These are phyloP conservation scores for Ondatra zibethicus DNA, from an alignment of 2,113 vertebrate genomes.

Conservation along the genomic window DNA sequence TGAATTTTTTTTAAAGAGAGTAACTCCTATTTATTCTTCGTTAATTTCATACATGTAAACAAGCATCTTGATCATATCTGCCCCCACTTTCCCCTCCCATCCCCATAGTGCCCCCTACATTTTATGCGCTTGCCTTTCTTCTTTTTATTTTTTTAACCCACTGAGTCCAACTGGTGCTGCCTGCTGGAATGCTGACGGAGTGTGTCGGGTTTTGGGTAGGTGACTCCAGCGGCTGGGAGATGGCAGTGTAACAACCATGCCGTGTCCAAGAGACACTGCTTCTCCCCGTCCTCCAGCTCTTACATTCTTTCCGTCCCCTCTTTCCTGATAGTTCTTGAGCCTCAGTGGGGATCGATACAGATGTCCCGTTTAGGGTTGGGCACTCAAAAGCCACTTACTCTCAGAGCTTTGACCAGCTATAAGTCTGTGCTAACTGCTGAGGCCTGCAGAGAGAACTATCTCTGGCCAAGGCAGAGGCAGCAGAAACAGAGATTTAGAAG, in stretches of 20 bases:
- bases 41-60: background rate
- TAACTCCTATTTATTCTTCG: background rate
- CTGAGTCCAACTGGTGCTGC: background rate
- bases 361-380: background rate
- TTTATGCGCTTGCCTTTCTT: no score
- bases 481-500: background rate
- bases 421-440: background rate
- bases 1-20: background rate
- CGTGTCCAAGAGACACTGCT: background rate
- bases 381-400: background rate
- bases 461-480: background rate
- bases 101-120: background rate
- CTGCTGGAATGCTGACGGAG: background rate
- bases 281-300: background rate
- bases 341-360: background rate
- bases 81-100: background rate
- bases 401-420: background rate
- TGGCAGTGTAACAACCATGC: no score
- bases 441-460: background rate
- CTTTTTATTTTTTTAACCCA: background rate
- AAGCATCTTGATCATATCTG: background rate
- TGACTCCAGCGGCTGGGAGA: background rate
- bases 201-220: fast-evolving
- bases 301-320: no score
- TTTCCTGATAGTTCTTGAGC: background rate